Conservation (phyloP, 2,888 invertebrate genomes). For the Sericinus montela region DNA sequence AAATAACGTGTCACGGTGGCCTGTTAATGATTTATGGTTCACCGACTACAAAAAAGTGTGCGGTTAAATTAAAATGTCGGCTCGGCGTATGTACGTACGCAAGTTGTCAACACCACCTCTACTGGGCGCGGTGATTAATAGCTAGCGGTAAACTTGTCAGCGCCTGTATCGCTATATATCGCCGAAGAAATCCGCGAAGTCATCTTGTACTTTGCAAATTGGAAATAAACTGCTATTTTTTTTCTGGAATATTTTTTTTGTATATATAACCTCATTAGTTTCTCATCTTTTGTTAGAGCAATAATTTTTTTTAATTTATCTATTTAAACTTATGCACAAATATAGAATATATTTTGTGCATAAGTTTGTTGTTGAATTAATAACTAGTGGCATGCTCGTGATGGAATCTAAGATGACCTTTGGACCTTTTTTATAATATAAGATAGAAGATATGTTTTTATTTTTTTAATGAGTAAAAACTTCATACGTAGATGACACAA, state of each 20-base stretch:
- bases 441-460: too few relatives aligned
- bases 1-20: slow-evolving; percentile 5
- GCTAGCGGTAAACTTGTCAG: slow-evolving; percentile 33
- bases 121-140: slow-evolving; percentile 37
- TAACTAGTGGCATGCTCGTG: too few relatives aligned
- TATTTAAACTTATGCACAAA: too few relatives aligned
- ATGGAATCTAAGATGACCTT: too few relatives aligned
- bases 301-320: too few relatives aligned
- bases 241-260: neutral
- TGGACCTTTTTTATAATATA: too few relatives aligned
- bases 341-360: too few relatives aligned
- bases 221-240: slow-evolving; percentile 1
- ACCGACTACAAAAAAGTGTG: slow-evolving; percentile 20
- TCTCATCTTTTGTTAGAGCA: too few relatives aligned
- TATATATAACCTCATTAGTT: too few relatives aligned
- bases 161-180: slow-evolving; percentile 28
- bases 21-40: slow-evolving; percentile 22
- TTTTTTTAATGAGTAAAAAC: too few relatives aligned
- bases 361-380: too few relatives aligned
- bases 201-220: slow-evolving; percentile 17
- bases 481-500: too few relatives aligned
- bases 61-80: slow-evolving; percentile 34
- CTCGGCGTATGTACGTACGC: slow-evolving; percentile 29
- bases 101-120: slow-evolving; percentile 35
- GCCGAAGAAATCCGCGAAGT: slow-evolving; percentile 24